Base-by-base conservation (phyloP, 2,113 vertebrate species). In the Empidonax alnorum region DNA sequence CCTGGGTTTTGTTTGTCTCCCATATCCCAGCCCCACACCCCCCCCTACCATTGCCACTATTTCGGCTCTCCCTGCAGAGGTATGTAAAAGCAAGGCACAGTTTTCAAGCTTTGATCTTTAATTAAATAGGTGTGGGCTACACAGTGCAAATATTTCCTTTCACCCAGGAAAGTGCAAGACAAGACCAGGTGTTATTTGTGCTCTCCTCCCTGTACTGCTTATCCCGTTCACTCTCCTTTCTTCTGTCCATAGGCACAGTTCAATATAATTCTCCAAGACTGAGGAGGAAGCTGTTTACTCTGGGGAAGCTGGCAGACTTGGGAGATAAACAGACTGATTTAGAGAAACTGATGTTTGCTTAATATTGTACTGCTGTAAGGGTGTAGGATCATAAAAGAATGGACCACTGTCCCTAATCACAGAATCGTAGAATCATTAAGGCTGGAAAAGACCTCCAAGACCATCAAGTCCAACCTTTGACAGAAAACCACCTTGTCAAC, bases 1-100 rank as follows among this genome's bases (percentile, higher is more conserved):
- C 27, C 14, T 66, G 63, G 8, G 9, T 11, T 86, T 67, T 89
- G 4, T 25, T 42, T 16, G 17, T 49, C 42, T 76, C 49, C 41
- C n/a, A 22, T 42, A 35, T 31, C 23, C 30, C 56, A 12, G 65
- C 42, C 65, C 30, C 0, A 0, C 0, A 0, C 35, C 71, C 19
- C 53, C 56, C 39, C 0, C 0, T 37, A 8, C 44, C 5, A 0
- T 12, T 35, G 89, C 30, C 2, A 1, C 61, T 35, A 4, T 67
- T 76, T 71, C 0, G 0, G 27, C 72, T 87, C 84, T 84, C 72
- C 59, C 73, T 58, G 7, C 37, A 3, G 49, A 91, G 55, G 65
- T 84, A 84, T 77, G 59, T 30, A 62, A 78, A 87, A 84, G 30
- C 61, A 44, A 81, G 27, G 35, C 77, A 84, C 22, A 42, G 35